Evolutionary conservation across 2,797 vertebrate species (phyloP), one percentile per base, ranked within the genome.

Genomic region (Chelidonichthys spinosus): DNA sequence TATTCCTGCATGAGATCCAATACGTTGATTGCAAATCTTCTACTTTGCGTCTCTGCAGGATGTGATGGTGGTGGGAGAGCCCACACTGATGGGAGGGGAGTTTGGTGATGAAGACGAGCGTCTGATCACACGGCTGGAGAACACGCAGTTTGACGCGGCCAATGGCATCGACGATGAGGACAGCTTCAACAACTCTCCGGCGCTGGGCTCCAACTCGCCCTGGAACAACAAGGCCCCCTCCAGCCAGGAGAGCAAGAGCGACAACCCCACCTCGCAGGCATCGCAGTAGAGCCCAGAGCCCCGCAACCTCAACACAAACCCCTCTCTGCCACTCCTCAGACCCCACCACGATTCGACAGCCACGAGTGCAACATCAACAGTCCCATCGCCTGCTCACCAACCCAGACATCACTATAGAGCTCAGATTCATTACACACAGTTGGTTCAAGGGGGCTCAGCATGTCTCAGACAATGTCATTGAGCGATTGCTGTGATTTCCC

Each of bases 31-130:
- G 5, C 36, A 46, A 11, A 1, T 10, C 33, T 61, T 35, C 35
- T 62, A 0, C 69, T 33, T 56, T 69, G 6, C 52, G 0, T 50
- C 35, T 56, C 36, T 87, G 89, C 94, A 99, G 98, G 98, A 99
- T 94, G 98, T 99, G 94, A 99, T 99, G 98, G 96, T 99, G 94
- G 98, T 99, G 92, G 98, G 98, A 64, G 98, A 99, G 95, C 98
- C 98, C 90, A 99, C 98, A 44, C 95, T 99, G 94, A 99, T 99
- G 98, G 98, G 98, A 83, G 98, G 98, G 81, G 98, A 99, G 95
- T 98, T 99, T 68, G 98, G 98, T 14, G 98, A 99, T 63, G 97
- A 99, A 94, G 98, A 99, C 10, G 98, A 99, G 94, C 96, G 98
- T 90, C 96, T 99, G 93, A 99, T 99, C 96, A 99, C 98, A n/a